These are phyloP conservation scores for Cyprinus carpio DNA, from an alignment of 2,113 vertebrate genomes.

Conservation along the genomic window DNA sequence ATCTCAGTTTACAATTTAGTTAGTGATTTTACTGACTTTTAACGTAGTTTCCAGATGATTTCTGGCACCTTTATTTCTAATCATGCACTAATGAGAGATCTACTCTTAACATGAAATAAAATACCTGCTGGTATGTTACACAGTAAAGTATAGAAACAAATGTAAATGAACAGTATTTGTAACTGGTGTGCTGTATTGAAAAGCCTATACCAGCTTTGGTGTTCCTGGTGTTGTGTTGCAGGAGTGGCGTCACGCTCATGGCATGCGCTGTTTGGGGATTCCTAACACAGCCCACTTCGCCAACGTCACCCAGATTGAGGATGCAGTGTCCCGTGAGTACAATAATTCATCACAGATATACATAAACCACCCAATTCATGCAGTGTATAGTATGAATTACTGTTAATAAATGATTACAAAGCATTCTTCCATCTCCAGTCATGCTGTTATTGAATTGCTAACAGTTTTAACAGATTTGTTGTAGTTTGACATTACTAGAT, in stretches of 20 bases:
- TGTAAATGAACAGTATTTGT: no score
- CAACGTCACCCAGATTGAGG: conserved; percentile 98
- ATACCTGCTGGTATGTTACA: background rate
- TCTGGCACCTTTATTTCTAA: background rate
- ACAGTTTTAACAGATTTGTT: background rate
- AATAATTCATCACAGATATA: no score
- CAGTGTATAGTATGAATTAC: no score
- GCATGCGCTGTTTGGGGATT: conserved; percentile 96
- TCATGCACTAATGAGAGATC: background rate
- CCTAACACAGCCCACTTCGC: conserved; percentile 98
- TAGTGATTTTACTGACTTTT: background rate
- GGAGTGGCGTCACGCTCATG: conserved; percentile 98
- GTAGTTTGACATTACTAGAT: background rate
- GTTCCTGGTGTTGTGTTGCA: conserved; percentile 54
- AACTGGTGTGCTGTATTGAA: background rate
- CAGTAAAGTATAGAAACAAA: background rate
- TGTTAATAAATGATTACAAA: background rate
- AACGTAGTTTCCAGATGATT: background rate
- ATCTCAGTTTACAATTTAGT: background rate
- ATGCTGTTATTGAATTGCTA: background rate
- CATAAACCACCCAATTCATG: background rate
- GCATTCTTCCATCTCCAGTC: background rate
- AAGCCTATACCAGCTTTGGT: background rate
- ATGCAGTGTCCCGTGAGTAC: conserved; percentile 91
- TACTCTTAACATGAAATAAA: background rate